Conservation (phyloP, 23 tunicate species). For the Corella eumyota region DNA sequence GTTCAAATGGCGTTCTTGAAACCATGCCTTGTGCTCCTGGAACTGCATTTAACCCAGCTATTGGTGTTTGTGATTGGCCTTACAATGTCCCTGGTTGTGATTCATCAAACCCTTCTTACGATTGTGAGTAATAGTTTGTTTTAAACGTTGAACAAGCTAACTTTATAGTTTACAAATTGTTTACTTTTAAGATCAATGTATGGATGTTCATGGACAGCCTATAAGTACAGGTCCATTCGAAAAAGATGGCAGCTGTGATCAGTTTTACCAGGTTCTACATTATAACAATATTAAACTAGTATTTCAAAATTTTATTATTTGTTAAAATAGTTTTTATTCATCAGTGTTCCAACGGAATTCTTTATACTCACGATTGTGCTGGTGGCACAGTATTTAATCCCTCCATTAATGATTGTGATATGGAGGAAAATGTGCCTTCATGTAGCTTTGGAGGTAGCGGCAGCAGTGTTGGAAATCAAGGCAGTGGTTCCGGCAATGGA, state of each 20-base stretch:
- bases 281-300: too few species aligned
- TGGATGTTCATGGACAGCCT: too few species aligned
- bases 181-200: too few species aligned
- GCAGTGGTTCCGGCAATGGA: too few species aligned
- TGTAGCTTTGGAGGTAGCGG: too few species aligned
- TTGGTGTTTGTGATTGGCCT: conserved; percentile 36
- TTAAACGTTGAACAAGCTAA: too few species aligned
- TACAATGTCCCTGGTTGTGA: conserved; percentile 37
- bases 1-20: conserved; percentile 18
- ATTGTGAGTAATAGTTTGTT: too few species aligned
- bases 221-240: conserved; percentile 7
- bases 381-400: conserved; percentile 17
- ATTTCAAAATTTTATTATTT: too few species aligned
- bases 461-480: too few species aligned
- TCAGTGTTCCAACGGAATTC: conserved; percentile 11
- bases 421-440: too few species aligned
- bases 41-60: conserved; percentile 35
- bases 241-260: conserved; percentile 7
- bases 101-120: conserved; percentile 6
- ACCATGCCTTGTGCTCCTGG: conserved; percentile 24
- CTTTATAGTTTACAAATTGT: too few species aligned
- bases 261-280: conserved; percentile 9
- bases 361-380: conserved; percentile 3
- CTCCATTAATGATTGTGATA: too few species aligned
- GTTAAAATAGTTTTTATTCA: background rate